A percentile compares a stretch with the other conserved stretches of the same genome.
Evolutionary conservation across 1,140 invertebrate species (phyloP).

Genomic region (Pantala flavescens): DNA sequence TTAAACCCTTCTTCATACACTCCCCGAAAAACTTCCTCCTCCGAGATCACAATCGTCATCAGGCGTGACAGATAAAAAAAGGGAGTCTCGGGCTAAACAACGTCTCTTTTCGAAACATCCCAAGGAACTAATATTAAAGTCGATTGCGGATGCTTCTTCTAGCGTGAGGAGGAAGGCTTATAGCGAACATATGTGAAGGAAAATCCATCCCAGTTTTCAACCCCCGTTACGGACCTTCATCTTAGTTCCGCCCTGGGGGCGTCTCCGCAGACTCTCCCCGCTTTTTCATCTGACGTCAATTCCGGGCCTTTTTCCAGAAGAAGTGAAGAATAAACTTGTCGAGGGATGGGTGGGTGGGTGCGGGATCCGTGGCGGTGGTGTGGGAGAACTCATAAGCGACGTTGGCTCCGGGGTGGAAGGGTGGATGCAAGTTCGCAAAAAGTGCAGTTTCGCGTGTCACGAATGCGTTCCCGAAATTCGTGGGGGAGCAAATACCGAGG

Average conservation of each 20-base stretch:
- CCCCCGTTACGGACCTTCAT: background rate
- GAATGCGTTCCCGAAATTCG: too few relatives aligned
- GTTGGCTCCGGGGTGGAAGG: background rate
- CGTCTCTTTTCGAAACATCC: too few relatives aligned
- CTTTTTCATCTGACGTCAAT: background rate
- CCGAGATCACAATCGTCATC: too few relatives aligned
- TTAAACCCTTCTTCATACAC: too few relatives aligned
- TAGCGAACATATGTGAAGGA: background rate
- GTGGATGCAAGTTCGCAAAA: too few relatives aligned
- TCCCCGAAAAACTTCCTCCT: too few relatives aligned
- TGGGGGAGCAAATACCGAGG: too few relatives aligned
- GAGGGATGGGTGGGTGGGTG: background rate
- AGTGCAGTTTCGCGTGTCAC: too few relatives aligned
- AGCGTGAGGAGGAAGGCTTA: background rate
- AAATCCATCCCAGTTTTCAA: background rate
- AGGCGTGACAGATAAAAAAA: too few relatives aligned
- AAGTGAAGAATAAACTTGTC: slow-evolving; percentile 7
- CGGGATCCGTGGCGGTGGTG: background rate
- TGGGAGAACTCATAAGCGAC: background rate
- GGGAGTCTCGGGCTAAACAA: too few relatives aligned
- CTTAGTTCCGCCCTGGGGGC: background rate
- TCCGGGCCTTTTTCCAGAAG: background rate
- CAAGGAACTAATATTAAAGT: background rate
- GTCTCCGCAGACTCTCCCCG: background rate
- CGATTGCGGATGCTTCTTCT: background rate